Evolutionary conservation across 2,888 invertebrate species (phyloP), one percentile per base, ranked within the genome.

Genomic region (Polymixis lichenea): DNA sequence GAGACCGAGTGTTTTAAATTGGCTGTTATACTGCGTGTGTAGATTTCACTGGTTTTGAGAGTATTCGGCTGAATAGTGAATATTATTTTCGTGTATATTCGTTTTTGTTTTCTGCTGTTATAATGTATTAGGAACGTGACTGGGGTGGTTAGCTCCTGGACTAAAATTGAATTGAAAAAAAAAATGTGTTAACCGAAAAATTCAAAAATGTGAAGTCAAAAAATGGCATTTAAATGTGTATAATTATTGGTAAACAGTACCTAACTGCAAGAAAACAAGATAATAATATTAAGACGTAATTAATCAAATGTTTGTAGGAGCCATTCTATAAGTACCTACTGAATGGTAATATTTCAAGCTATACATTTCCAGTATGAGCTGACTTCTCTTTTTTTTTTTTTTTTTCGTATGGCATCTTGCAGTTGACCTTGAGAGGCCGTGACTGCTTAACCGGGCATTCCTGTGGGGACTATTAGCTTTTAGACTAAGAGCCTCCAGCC

Each of bases 1-100:
- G 43, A 53, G 32, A 61, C 51, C 55, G 32, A 60, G 43, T 62
- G 74, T 80, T 82, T 67, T 61, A 69, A 78, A 72, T 80, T 68
- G 64, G 15, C 32, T 65, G 61, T 55, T 55, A 55, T 28, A 53
- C 19, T 13, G 43, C 32, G 38, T 38, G 38, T 56, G 55, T 72
- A 22, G 4, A 8, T 61, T 51, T n/a, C 8, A 11, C 22, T 25
- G 25, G 58, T 53, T 46, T 78, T 67, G 3, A 28, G 4, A 32
- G 25, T 53, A 32, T 55, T 17, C 5, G 5, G 25, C 9, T 13
- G 9, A 46, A 22, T 53, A 28, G 8, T 32, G 17, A 28, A 60
- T 28, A 25, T 38, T 61, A 13, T 61, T 61, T 32, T 53, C 0
- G 22, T 43, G n/a, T 7, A n/a, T 38, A 25, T 7, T 38, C 2